Evolutionary conservation across 2,888 invertebrate species (phyloP).

Genomic region (Conistra vaccinii): DNA sequence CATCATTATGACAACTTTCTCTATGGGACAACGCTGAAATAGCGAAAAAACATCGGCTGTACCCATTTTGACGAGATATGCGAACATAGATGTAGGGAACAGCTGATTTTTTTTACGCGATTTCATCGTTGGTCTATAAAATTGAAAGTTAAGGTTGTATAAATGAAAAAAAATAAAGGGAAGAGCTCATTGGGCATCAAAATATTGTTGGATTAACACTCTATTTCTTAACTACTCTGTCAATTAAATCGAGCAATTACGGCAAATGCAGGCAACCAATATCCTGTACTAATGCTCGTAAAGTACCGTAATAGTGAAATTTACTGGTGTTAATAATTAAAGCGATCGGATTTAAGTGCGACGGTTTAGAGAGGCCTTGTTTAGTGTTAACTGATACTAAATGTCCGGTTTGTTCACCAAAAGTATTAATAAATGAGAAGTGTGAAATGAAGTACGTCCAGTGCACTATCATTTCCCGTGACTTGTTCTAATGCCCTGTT

Average conservation of each 20-base stretch:
- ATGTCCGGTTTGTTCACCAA: background rate
- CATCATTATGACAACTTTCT: too few relatives aligned
- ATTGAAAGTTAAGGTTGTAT: too few relatives aligned
- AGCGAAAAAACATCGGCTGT: too few relatives aligned
- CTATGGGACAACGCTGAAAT: too few relatives aligned
- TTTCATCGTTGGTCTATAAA: too few relatives aligned
- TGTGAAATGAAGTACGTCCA: background rate
- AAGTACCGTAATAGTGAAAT: constrained; percentile 47
- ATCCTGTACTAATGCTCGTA: constrained; percentile 44
- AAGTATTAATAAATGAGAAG: background rate
- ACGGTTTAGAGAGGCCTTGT: constrained; percentile 28
- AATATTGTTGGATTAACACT: constrained; percentile 1
- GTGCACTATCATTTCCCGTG: too few relatives aligned
- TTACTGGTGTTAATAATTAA: constrained; percentile 50
- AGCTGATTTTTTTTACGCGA: too few relatives aligned
- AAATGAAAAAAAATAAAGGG: too few relatives aligned
- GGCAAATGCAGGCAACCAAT: constrained; percentile 35
- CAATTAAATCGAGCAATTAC: constrained; percentile 39
- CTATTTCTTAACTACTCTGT: constrained; percentile 12
- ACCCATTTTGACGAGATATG: too few relatives aligned
- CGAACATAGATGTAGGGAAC: too few relatives aligned
- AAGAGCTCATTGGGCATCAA: too few relatives aligned
- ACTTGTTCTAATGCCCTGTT: too few relatives aligned
- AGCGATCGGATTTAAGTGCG: constrained; percentile 46
- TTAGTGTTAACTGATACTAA: constrained; percentile 24